Percentiles rank a stretch among this genome's conserved stretches.
phyloP scores from a whole-genome alignment of 2,797 vertebrate species.

The Thamnophis elegans region DNA sequence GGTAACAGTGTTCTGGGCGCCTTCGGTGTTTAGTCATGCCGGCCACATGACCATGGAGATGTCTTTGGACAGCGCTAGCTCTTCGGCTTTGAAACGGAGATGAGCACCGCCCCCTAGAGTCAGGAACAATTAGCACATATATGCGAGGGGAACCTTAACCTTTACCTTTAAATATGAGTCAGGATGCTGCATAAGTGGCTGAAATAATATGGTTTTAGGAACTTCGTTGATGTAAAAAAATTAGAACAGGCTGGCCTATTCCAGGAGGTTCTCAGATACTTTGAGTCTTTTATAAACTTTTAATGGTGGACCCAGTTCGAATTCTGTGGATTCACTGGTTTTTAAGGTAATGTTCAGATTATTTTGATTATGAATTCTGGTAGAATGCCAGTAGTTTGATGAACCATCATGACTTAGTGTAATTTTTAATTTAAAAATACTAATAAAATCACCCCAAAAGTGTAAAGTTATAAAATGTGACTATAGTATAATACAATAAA shows the following conservation, averaged over 20 bases:
- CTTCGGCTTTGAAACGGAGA: too few relatives aligned
- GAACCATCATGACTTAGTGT: not conserved
- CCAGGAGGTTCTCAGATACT: not conserved
- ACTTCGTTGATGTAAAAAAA: not conserved
- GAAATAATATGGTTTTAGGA: not conserved
- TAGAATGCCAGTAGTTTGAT: not conserved
- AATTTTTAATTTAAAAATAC: slow-evolving; percentile 45
- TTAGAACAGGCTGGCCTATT: not conserved
- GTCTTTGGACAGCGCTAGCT: too few relatives aligned
- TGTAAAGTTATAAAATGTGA: slow-evolving; percentile 98
- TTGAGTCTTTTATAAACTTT: not conserved
- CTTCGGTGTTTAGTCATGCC: too few relatives aligned
- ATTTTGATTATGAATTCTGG: not conserved
- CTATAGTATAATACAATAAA: slow-evolving; percentile 99
- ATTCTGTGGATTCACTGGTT: not conserved
- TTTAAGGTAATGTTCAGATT: not conserved
- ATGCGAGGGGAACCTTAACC: too few relatives aligned
- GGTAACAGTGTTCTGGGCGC: too few relatives aligned
- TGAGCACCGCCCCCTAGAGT: too few relatives aligned
- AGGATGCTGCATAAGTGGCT: not conserved
- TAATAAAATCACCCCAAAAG: slow-evolving; percentile 89
- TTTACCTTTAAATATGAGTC: not conserved
- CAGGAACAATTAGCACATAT: too few relatives aligned
- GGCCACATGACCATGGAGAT: too few relatives aligned
- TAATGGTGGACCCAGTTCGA: not conserved